phyloP scores from a whole-genome alignment of 2,797 vertebrate species.

The Stomatorhinus walkeri region DNA sequence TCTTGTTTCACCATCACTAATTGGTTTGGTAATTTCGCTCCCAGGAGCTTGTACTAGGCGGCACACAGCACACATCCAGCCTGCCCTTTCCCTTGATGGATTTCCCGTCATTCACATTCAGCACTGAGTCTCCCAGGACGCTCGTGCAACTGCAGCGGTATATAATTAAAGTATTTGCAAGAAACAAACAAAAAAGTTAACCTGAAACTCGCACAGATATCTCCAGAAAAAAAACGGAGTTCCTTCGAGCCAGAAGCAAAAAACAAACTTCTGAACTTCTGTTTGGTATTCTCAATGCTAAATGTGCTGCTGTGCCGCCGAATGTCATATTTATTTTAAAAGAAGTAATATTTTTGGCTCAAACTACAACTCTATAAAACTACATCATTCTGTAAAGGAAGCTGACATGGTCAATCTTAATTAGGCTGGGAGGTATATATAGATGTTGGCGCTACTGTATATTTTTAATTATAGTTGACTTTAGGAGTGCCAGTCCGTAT shows the following conservation, averaged over 20 bases:
- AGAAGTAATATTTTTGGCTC: not conserved
- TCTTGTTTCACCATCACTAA: conserved; percentile 27
- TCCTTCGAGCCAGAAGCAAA: not conserved
- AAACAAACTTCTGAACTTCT: not conserved
- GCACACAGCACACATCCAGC: not conserved
- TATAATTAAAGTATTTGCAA: not conserved
- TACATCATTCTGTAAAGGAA: not conserved
- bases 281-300: not conserved
- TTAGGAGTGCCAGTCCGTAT: not conserved
- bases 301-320: not conserved
- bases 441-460: not conserved
- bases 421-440: not conserved
- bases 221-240: not conserved
- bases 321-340: not conserved
- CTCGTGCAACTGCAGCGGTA: not conserved
- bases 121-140: not conserved
- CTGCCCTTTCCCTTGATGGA: conserved; percentile 1
- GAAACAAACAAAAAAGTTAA: no score
- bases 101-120: not conserved
- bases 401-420: not conserved
- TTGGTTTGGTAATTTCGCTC: conserved; percentile 25
- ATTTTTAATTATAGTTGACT: conserved; percentile 8
- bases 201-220: not conserved
- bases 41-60: not conserved
- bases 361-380: not conserved